Evolutionary conservation across 2,113 vertebrate species (phyloP).

Genomic region (Macquaria ambigua): DNA sequence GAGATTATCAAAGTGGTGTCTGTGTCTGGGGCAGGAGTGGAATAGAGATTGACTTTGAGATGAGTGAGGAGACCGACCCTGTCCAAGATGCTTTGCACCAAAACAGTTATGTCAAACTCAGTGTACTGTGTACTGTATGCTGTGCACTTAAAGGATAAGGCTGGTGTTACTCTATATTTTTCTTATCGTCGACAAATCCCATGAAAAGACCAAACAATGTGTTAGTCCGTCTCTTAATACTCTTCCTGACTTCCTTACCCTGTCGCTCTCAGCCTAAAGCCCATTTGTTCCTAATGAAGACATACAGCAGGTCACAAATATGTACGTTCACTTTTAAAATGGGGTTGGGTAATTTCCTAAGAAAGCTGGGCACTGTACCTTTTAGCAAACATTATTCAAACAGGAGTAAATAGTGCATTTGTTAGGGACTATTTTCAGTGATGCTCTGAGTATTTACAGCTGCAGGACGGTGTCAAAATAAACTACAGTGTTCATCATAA

Average conservation of each 20-base stretch:
- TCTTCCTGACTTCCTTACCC: background rate
- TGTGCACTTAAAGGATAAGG: background rate
- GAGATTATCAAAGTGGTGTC: constrained; percentile 60
- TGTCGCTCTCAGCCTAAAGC: background rate
- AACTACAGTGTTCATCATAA: background rate
- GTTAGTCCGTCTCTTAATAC: background rate
- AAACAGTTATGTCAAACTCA: background rate
- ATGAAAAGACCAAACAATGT: background rate
- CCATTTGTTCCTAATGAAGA: background rate
- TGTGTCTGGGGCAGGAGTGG: constrained; percentile 35
- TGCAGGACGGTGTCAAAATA: background rate
- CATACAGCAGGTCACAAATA: background rate
- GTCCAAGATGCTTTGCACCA: background rate
- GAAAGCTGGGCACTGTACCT: background rate
- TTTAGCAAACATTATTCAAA: background rate
- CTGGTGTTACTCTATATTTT: background rate
- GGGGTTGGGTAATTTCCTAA: background rate
- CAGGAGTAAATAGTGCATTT: background rate
- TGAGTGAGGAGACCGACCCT: background rate
- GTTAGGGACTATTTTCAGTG: background rate
- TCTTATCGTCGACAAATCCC: background rate
- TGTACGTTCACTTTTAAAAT: background rate
- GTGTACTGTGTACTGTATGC: background rate
- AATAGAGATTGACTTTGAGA: constrained; percentile 9
- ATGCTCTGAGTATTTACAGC: background rate